Evolutionary conservation across 2,797 vertebrate species (phyloP), one percentile per base, ranked within the genome.

Genomic region (Fringilla coelebs): DNA sequence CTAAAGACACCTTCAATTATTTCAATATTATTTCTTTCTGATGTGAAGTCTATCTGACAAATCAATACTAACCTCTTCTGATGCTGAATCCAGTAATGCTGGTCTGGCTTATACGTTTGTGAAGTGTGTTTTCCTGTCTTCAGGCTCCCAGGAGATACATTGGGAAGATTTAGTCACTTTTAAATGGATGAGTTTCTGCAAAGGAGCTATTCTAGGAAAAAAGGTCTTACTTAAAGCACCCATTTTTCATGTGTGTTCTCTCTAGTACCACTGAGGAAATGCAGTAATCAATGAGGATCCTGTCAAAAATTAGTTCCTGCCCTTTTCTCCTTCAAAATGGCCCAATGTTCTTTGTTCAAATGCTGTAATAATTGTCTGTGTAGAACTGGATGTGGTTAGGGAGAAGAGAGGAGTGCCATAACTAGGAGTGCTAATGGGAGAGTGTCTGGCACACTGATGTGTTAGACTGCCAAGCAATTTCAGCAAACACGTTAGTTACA

Each of bases 401-500:
- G 62, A 72, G 66, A 82, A 85, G 43, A 84, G 49, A 41, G 14
- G 31, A 51, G 36, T 77, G 45, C 62, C 15, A 13, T 91, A 94
- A 73, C 48, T 68, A 61, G 68, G 51, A 49, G 52, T 38, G 55
- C 92, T 94, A 62, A 79, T 87, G 80, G 55, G 32, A 85, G 54
- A 21, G 12, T 62, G 49, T 92, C 67, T 4, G 3, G 32, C 61
- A 16, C 5, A 7, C 48, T 91, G 41, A 92, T 85, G 46, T 62
- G 89, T 93, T 85, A 84, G 77, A 46, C 81, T 78, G 88, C 81
- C 57, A 38, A 43, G 91, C 63, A 88, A 15, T 96, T 95, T 66
- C 71, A 96, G 84, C 58, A 94, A 88, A 93, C 61, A 15, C 6
- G 29, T 91, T 95, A 95, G 84, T 93, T 97, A 91, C 22, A 40